Percentiles rank a stretch among this genome's conserved stretches.
phyloP scores from a whole-genome alignment of 1,140 invertebrate species.

The Cardiocondyla obscurior region DNA sequence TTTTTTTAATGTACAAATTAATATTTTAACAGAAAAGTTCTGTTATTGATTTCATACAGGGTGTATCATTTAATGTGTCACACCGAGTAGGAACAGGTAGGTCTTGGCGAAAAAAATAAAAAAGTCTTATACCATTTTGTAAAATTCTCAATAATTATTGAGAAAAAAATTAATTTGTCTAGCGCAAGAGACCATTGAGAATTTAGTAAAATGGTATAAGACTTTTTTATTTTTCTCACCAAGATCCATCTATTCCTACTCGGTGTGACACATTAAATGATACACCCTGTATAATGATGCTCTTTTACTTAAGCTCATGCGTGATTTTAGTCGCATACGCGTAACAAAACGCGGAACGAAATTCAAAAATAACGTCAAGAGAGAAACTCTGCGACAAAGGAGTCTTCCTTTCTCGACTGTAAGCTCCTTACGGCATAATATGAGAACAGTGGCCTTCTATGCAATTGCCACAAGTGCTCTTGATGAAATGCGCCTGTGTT shows the following conservation, averaged over 20 bases:
- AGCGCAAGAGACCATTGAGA: too few relatives aligned
- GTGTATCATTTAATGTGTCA: too few relatives aligned
- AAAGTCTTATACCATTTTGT: too few relatives aligned
- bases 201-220: too few relatives aligned
- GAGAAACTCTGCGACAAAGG: not conserved
- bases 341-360: not conserved
- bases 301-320: not conserved
- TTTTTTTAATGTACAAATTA: too few relatives aligned
- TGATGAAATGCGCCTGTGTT: not conserved
- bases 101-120: too few relatives aligned
- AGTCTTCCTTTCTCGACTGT: not conserved
- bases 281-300: conserved; percentile 15
- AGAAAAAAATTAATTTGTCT: too few relatives aligned
- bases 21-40: not conserved
- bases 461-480: conserved; percentile 18
- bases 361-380: conserved; percentile 38
- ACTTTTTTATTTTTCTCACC: too few relatives aligned
- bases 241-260: too few relatives aligned
- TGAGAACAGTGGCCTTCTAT: not conserved
- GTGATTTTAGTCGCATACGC: not conserved
- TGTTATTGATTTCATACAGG: not conserved
- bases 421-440: conserved; percentile 41
- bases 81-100: too few relatives aligned
- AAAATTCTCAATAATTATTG: too few relatives aligned
- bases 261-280: too few relatives aligned